phyloP scores from a whole-genome alignment of 2,888 invertebrate genomes.

The Erynnis tages region DNA sequence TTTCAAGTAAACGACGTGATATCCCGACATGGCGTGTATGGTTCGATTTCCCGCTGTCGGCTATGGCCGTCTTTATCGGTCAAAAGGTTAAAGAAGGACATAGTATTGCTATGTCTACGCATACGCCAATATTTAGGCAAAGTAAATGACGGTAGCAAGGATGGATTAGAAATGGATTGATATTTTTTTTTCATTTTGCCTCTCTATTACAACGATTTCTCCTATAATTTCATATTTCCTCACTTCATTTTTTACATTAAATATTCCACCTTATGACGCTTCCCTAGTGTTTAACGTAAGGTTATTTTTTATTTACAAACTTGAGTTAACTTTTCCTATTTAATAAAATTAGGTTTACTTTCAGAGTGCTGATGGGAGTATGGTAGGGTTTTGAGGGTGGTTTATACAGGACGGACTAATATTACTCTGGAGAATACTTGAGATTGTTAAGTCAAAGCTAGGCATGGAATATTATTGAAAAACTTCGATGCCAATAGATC shows the following conservation, averaged over 20 bases:
- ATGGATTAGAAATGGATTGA: too few species aligned
- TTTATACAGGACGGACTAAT: conserved; percentile 2
- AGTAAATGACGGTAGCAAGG: conserved; percentile 1
- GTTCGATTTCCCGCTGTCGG: too few species aligned
- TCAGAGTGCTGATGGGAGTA: conserved; percentile 3
- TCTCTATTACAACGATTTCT: too few species aligned
- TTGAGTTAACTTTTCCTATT: conserved; percentile 22
- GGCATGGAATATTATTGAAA: too few species aligned
- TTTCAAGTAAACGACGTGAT: too few species aligned
- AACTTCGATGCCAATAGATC: too few species aligned
- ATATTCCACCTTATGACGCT: conserved; percentile 51
- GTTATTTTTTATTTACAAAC: conserved; percentile 29
- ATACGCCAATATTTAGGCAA: conserved; percentile 17
- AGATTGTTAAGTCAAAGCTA: too few species aligned
- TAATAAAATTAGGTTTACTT: conserved; percentile 22
- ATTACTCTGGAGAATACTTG: not conserved
- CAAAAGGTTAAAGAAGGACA: not conserved
- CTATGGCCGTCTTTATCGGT: too few species aligned
- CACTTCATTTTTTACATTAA: conserved; percentile 13
- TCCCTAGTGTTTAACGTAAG: conserved; percentile 56
- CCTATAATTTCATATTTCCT: conserved; percentile 8
- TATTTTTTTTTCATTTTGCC: too few species aligned
- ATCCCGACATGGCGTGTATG: too few species aligned
- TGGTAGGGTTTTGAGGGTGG: conserved; percentile 2
- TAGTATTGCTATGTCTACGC: not conserved